Percentiles rank a stretch among this genome's conserved stretches.
These are phyloP conservation scores for Conus ventricosus DNA, from an alignment of 1,140 invertebrate species.

Conservation along the genomic window DNA sequence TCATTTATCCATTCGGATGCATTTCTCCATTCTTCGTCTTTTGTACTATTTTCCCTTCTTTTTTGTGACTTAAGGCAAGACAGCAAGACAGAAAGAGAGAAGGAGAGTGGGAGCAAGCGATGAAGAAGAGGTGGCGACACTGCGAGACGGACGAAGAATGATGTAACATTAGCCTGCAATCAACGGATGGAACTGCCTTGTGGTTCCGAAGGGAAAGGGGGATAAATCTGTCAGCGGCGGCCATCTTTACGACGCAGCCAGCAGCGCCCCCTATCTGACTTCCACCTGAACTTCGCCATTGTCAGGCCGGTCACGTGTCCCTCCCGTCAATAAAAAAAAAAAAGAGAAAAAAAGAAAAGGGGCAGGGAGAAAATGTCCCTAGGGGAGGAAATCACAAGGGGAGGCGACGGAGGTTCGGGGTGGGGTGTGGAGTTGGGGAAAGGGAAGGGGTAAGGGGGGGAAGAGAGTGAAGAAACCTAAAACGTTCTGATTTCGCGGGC, in stretches of 20 bases:
- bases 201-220: not conserved
- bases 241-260: slow-evolving; percentile 30
- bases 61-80: not conserved
- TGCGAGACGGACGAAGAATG: not conserved
- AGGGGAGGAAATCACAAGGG: not conserved
- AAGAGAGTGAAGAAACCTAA: not conserved
- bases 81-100: not conserved
- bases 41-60: too few relatives aligned
- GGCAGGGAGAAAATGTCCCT: not conserved
- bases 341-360: too few relatives aligned
- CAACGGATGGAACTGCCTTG: not conserved
- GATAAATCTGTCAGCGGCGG: slow-evolving; percentile 30
- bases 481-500: too few relatives aligned
- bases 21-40: too few relatives aligned
- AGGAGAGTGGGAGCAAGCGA: not conserved
- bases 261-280: slow-evolving; percentile 16
- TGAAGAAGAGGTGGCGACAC: not conserved
- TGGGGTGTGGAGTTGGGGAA: not conserved
- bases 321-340: not conserved
- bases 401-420: too few relatives aligned
- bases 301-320: slow-evolving; percentile 11
- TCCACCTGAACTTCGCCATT: slow-evolving; percentile 4
- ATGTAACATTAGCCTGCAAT: slow-evolving; percentile 2
- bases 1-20: too few relatives aligned
- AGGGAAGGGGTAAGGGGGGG: not conserved